Conservation (phyloP, 2,113 vertebrate genomes). For the Polypterus bichir region DNA sequence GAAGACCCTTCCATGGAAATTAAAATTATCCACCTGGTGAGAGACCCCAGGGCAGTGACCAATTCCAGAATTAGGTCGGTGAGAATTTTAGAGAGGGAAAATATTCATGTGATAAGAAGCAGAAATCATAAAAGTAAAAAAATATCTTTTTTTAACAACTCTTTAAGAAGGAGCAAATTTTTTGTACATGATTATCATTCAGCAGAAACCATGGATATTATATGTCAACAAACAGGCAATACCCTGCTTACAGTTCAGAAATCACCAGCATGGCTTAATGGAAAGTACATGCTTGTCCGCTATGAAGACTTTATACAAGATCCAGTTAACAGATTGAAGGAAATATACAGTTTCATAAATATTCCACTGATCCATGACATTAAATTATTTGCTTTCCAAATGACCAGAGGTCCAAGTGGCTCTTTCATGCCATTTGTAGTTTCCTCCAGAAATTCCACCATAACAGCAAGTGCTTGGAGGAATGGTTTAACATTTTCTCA, state of each 20-base stretch:
- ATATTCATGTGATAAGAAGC: constrained; percentile 89
- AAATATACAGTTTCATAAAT: constrained; percentile 81
- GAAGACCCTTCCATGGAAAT: constrained; percentile 81
- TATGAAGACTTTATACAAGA: constrained; percentile 94
- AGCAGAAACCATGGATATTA: constrained; percentile 93
- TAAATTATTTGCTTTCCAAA: constrained; percentile 85
- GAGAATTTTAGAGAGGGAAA: constrained; percentile 86
- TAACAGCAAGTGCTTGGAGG: constrained; percentile 89
- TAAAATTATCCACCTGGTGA: constrained; percentile 90
- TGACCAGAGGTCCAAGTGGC: constrained; percentile 86
- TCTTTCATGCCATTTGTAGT: constrained; percentile 93
- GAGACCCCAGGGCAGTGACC: constrained; percentile 86
- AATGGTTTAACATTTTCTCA: constrained; percentile 86
- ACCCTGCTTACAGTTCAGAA: constrained; percentile 81
- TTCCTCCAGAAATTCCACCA: constrained; percentile 84
- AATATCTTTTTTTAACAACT: constrained; percentile 75
- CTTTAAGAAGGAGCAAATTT: constrained; percentile 79
- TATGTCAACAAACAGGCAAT: constrained; percentile 85
- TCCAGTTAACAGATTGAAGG: constrained; percentile 72
- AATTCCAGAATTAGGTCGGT: constrained; percentile 93
- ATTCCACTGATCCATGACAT: constrained; percentile 78
- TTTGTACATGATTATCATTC: constrained; percentile 86
- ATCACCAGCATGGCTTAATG: constrained; percentile 82
- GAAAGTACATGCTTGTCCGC: constrained; percentile 84
- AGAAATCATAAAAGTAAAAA: constrained; percentile 80